Evolutionary conservation across 2,888 invertebrate genomes (phyloP).

Genomic region (Caenorhabditis angaria): DNA sequence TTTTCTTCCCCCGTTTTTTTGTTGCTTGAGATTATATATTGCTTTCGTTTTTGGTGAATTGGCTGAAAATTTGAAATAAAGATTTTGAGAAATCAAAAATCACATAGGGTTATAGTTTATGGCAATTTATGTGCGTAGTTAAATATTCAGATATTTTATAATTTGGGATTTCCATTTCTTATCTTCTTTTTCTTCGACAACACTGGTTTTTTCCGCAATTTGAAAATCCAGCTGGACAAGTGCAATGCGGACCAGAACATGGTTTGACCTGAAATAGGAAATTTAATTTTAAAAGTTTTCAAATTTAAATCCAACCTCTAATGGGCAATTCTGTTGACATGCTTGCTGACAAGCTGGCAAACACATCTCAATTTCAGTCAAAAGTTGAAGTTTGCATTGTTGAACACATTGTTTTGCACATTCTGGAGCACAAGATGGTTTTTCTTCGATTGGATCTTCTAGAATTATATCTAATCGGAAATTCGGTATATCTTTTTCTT

Average conservation of each 20-base stretch:
- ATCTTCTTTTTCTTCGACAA: constrained; percentile 47
- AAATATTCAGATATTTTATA: not conserved
- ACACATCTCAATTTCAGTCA: constrained; percentile 44
- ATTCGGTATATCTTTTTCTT: constrained; percentile 25
- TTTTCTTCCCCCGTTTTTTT: not conserved
- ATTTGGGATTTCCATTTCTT: not conserved
- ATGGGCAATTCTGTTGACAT: constrained; percentile 49
- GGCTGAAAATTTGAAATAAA: constrained; percentile 1
- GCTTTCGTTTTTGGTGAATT: not conserved
- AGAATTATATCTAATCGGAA: constrained; percentile 50
- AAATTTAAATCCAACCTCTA: constrained; percentile 16
- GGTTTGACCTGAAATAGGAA: constrained; percentile 44
- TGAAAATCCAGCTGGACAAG: constrained; percentile 45
- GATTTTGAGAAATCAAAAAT: not conserved
- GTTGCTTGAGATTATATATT: not conserved
- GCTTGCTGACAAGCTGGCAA: constrained; percentile 45
- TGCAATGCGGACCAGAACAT: constrained; percentile 43
- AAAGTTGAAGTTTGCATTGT: constrained; percentile 40
- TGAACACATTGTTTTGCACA: constrained; percentile 47
- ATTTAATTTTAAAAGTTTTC: not conserved
- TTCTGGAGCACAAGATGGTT: constrained; percentile 42
- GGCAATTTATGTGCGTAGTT: constrained; percentile 2
- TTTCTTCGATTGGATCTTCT: constrained; percentile 50
- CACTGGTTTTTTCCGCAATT: constrained; percentile 52
- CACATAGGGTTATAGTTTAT: too few relatives aligned